Conservation (phyloP, 1,140 invertebrate species). For the Cydia splendana region DNA sequence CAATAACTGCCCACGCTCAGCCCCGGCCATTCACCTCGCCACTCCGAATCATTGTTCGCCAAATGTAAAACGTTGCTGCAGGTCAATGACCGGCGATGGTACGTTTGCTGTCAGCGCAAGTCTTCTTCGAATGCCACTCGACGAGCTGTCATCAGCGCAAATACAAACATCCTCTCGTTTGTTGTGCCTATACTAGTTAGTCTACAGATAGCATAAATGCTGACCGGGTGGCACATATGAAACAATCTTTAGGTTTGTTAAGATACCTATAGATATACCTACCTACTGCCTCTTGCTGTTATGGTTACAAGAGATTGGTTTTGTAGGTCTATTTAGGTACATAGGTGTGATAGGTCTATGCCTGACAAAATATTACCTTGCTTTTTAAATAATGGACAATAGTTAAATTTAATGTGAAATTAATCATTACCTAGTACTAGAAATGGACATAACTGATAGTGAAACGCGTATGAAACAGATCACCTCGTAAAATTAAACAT, state of each 20-base stretch:
- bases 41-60: constrained; percentile 79
- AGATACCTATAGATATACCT: background rate
- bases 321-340: too few species aligned
- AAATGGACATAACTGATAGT: too few species aligned
- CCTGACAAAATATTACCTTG: too few species aligned
- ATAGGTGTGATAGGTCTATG: too few species aligned
- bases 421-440: too few species aligned
- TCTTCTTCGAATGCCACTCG: constrained; percentile 73
- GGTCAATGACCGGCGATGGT: constrained; percentile 65
- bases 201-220: constrained; percentile 39
- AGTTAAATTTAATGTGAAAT: too few species aligned
- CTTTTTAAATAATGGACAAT: too few species aligned
- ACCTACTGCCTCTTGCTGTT: too few species aligned
- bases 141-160: constrained; percentile 55
- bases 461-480: too few species aligned
- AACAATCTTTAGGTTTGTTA: background rate
- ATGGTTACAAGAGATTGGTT: too few species aligned
- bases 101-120: constrained; percentile 60
- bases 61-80: constrained; percentile 71
- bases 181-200: constrained; percentile 36
- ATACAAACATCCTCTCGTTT: constrained; percentile 61
- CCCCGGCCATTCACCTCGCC: constrained; percentile 77
- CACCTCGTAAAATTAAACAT: too few species aligned
- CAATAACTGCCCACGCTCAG: constrained; percentile 79
- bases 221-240: constrained; percentile 20